Percentiles rank a stretch among this genome's conserved stretches.
Conservation (phyloP, 2,797 vertebrate genomes). For the Muraenolepis orangiensis region DNA sequence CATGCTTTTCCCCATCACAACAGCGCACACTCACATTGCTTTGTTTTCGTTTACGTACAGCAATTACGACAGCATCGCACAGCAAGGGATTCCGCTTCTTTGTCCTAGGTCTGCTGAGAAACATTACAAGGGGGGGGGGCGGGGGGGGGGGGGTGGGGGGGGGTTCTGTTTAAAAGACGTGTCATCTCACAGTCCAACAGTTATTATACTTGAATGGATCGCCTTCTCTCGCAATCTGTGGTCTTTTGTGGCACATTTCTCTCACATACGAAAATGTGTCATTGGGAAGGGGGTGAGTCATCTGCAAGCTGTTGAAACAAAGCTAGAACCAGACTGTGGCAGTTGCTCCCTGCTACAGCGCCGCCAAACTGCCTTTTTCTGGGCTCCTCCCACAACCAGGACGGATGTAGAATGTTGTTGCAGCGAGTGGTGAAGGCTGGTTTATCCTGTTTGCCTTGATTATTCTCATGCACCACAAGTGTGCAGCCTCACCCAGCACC, state of each 20-base stretch:
- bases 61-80: constrained; percentile 22
- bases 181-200: neutral
- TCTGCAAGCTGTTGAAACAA: no score
- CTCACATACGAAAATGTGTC: neutral
- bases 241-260: neutral
- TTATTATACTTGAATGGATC: neutral
- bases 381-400: no score
- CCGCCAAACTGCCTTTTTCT: no score
- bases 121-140: neutral
- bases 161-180: neutral
- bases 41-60: constrained; percentile 14
- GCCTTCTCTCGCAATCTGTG: neutral
- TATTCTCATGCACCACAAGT: no score
- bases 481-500: no score
- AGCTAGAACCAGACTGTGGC: no score
- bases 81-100: neutral
- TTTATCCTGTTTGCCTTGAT: no score
- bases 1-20: constrained; percentile 43
- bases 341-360: no score
- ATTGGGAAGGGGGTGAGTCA: no score
- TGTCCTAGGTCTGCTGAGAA: neutral
- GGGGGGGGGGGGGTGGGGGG: no score
- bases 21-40: constrained; percentile 29
- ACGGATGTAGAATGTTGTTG: no score
- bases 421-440: no score